Evolutionary conservation across 1,140 invertebrate species (phyloP), one percentile per base, ranked within the genome.

Genomic region (Himalopsyche phryganea): DNA sequence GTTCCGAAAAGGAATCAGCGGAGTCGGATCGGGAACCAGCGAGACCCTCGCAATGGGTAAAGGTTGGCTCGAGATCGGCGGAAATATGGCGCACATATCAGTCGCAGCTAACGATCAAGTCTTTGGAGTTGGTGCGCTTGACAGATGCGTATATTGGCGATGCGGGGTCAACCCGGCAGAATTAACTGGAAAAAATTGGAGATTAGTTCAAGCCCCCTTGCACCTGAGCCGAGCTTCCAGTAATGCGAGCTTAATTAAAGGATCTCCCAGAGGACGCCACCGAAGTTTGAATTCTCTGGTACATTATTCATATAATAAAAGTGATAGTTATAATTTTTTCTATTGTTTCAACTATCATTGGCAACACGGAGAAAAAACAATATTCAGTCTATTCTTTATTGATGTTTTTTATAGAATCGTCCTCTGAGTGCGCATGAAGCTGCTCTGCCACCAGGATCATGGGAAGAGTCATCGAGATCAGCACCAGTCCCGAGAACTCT

Each of bases 41-140:
- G 87, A 89, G 71, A 81, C 85, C 67, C 72, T 86, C 42, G 85
- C 86, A 19, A 84, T 84, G 66, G 88, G 89, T 2, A 85, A 80
- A 71, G 85, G 86, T 18, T 91, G 90, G 92, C 85, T 87, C 58
- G 86, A 90, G 81, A 85, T 96, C 84, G 87, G 87, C 66, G 91
- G 88, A 23, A 85, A 87, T 71, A 90, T 96, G 82, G 81, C 83
- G 19, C 75, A 87, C 58, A 81, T 96, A 52, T 91, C 91, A 11
- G 88, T 95, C 36, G 88, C 90, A 18, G 80, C 85, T 2, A 91
- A 91, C 74, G 92, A 96, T 80, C 92, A 96, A 81, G 85, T 86
- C 58, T 72, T 76, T 75, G 71, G 70, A 40, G 67, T 74, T 46
- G 71, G 69, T 81, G 89, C 60, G 73, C 79, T 47, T 82, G 88